Percentiles rank a stretch among this genome's conserved stretches.
Evolutionary conservation across 1,140 invertebrate species (phyloP).

Genomic region (Nephotettix cincticeps): DNA sequence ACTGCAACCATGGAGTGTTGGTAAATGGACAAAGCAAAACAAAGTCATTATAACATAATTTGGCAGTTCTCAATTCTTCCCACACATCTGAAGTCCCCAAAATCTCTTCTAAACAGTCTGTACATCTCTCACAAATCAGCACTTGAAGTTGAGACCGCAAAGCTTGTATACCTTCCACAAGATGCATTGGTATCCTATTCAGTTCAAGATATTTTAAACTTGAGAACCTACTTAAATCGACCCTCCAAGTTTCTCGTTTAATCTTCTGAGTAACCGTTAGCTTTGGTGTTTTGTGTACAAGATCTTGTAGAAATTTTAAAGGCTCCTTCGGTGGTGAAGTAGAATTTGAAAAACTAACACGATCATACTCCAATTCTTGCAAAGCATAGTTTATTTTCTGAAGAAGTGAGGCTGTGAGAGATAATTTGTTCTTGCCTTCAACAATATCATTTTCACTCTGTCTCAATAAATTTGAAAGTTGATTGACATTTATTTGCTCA

Average conservation of each 20-base stretch:
- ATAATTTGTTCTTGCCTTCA: slow-evolving; percentile 19
- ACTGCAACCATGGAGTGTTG: slow-evolving; percentile 57
- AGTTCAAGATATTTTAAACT: slow-evolving; percentile 33
- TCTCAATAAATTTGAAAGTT: not conserved
- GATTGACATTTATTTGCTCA: not conserved
- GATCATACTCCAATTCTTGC: slow-evolving; percentile 14
- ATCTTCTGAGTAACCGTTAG: slow-evolving; percentile 10
- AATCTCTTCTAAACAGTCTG: slow-evolving; percentile 58
- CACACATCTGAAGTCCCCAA: slow-evolving; percentile 52
- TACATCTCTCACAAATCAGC: slow-evolving; percentile 34
- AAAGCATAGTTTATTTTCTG: slow-evolving; percentile 20
- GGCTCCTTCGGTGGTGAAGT: not conserved
- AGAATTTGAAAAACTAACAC: not conserved
- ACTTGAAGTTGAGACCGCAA: slow-evolving; percentile 23
- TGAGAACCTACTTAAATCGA: slow-evolving; percentile 35
- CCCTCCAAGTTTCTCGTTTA: not conserved
- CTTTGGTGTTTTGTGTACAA: slow-evolving; percentile 40
- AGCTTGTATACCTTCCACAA: slow-evolving; percentile 25
- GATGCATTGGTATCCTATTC: slow-evolving; percentile 31
- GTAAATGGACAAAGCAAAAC: slow-evolving; percentile 52
- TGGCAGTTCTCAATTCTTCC: slow-evolving; percentile 57
- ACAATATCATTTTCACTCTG: slow-evolving; percentile 24
- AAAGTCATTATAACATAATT: slow-evolving; percentile 59
- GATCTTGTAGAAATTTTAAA: slow-evolving; percentile 44
- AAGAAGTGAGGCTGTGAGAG: slow-evolving; percentile 8